Evolutionary conservation across 2,888 invertebrate species (phyloP).

Genomic region (Platycnemis pennipes): DNA sequence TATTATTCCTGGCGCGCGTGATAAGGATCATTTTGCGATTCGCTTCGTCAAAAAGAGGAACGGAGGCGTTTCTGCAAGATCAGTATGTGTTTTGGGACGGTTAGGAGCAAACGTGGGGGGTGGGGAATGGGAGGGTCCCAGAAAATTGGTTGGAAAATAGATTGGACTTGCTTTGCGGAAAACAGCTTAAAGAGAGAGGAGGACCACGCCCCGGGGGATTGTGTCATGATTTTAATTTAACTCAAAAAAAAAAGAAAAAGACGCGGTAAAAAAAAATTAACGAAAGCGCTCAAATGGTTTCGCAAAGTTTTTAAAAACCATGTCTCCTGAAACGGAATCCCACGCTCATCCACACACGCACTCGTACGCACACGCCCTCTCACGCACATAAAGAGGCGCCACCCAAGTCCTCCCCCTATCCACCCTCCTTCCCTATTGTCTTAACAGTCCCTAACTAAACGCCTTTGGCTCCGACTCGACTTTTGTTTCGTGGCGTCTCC

Average conservation of each 20-base stretch:
- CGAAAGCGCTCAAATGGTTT: background rate
- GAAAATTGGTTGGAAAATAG: constrained; percentile 46
- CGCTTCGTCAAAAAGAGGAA: background rate
- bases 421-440: constrained; percentile 30
- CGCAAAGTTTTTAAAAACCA: background rate
- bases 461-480: constrained; percentile 49
- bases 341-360: background rate
- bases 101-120: no score
- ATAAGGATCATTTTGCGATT: background rate
- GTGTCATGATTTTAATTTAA: constrained; percentile 55
- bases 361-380: background rate
- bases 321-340: background rate
- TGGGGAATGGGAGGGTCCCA: background rate
- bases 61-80: background rate
- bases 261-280: background rate
- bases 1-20: background rate
- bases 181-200: constrained; percentile 41
- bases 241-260: background rate
- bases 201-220: constrained; percentile 18
- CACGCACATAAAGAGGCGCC: background rate
- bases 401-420: background rate
- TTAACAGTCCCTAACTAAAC: constrained; percentile 57
- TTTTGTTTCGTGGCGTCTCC: constrained; percentile 51
- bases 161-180: constrained; percentile 6
- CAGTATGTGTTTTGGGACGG: no score